These are phyloP conservation scores for Chrysaora quinquecirrha DNA, from an alignment of 30 jellyfish, hydroid and myxozoan species.

Conservation along the genomic window DNA sequence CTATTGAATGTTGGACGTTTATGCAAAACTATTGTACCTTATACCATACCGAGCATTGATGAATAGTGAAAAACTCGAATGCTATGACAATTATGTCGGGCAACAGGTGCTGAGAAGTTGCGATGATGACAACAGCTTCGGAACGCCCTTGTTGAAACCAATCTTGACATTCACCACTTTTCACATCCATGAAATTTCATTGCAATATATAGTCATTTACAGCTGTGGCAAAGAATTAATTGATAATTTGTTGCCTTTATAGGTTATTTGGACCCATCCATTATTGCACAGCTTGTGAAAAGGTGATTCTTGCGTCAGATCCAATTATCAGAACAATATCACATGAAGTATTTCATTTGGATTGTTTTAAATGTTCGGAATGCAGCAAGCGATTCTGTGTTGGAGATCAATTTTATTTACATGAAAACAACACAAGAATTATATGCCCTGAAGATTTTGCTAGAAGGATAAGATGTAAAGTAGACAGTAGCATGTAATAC, in stretches of 20 bases:
- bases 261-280: slow-evolving; percentile 74
- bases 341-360: slow-evolving; percentile 36
- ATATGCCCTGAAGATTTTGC: slow-evolving; percentile 22
- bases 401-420: slow-evolving; percentile 53
- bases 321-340: slow-evolving; percentile 23
- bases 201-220: background rate
- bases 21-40: too few species aligned
- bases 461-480: too few species aligned
- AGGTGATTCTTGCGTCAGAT: slow-evolving; percentile 40
- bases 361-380: slow-evolving; percentile 40
- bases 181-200: background rate
- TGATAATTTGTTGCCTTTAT: background rate
- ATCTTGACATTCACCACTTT: background rate
- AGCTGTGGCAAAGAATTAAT: background rate
- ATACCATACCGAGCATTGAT: too few species aligned
- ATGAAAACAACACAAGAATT: background rate
- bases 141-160: background rate
- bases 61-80: too few species aligned
- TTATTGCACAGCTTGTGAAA: slow-evolving; percentile 43
- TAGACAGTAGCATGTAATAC: too few species aligned
- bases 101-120: background rate
- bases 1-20: background rate
- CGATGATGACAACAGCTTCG: background rate
- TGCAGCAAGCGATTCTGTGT: slow-evolving; percentile 56
- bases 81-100: background rate